phyloP scores from a whole-genome alignment of 2,888 invertebrate species.

The Temnothorax rugatulus region DNA sequence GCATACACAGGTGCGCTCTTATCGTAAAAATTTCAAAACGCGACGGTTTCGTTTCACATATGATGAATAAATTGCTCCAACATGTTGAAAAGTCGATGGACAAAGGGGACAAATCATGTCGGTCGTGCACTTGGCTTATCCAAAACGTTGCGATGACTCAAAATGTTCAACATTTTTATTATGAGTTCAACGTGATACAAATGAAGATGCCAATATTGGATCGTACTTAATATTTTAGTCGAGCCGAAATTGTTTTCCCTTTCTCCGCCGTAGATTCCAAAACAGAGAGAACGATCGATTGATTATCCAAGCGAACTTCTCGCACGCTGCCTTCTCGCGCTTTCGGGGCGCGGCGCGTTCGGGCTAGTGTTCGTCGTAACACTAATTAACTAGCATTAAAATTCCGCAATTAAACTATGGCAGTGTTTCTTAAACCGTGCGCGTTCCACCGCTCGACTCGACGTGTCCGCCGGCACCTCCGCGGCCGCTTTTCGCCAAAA shows the following conservation, averaged over 20 bases:
- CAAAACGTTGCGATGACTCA: background rate
- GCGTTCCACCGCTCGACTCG: conserved; percentile 9
- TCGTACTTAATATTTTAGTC: background rate
- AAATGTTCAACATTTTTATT: background rate
- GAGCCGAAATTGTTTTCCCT: background rate
- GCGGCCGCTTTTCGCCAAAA: conserved; percentile 5
- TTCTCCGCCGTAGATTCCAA: background rate
- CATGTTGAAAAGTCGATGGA: background rate
- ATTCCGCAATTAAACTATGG: conserved; percentile 47
- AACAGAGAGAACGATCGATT: conserved; percentile 21
- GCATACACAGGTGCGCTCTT: background rate
- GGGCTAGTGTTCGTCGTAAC: conserved; percentile 7
- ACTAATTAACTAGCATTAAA: conserved; percentile 37
- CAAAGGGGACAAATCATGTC: background rate
- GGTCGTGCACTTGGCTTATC: background rate
- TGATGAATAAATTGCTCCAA: background rate
- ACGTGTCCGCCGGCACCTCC: background rate
- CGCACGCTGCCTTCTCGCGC: conserved; percentile 28
- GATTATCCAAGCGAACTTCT: conserved; percentile 23
- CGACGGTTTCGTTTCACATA: background rate
- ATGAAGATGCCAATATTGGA: background rate
- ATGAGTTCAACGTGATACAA: background rate
- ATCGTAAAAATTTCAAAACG: conserved; percentile 11
- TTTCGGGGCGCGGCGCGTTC: conserved; percentile 11
- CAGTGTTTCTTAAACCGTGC: conserved; percentile 41